Percentiles rank a stretch among this genome's conserved stretches.
phyloP scores from a whole-genome alignment of 2,888 invertebrate species.

The Ophion costatus region DNA sequence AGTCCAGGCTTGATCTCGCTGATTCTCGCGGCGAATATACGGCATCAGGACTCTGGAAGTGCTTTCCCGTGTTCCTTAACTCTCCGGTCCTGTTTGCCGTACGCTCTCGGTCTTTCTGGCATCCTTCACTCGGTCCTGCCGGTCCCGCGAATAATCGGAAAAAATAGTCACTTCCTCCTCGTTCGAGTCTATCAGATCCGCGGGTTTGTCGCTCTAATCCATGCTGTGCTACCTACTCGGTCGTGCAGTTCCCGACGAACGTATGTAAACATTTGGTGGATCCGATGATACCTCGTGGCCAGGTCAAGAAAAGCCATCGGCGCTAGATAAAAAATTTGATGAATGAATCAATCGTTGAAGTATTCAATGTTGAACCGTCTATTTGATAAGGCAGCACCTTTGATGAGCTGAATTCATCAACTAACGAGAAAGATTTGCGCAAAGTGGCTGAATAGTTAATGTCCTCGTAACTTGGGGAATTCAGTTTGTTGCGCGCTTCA shows the following conservation, averaged over 20 bases:
- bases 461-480: neutral
- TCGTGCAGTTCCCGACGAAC: neutral
- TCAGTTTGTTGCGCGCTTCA: neutral
- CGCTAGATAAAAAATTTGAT: too few species aligned
- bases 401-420: too few species aligned
- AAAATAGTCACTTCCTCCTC: constrained; percentile 69
- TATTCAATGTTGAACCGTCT: too few species aligned
- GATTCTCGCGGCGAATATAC: constrained; percentile 64
- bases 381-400: too few species aligned
- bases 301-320: too few species aligned
- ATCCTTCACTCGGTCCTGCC: constrained; percentile 66
- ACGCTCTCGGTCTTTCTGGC: constrained; percentile 39
- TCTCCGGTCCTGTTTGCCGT: constrained; percentile 71
- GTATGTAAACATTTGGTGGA: neutral
- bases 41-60: constrained; percentile 81
- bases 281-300: neutral
- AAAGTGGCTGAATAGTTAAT: neutral
- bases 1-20: constrained; percentile 50
- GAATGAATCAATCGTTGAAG: too few species aligned
- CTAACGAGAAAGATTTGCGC: too few species aligned
- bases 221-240: neutral
- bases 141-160: constrained; percentile 71
- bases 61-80: constrained; percentile 84
- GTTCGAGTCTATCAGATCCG: constrained; percentile 53
- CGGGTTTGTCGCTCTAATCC: constrained; percentile 21